Conservation (phyloP, 2,113 vertebrate species). For the Emydocephalus ijimae region DNA sequence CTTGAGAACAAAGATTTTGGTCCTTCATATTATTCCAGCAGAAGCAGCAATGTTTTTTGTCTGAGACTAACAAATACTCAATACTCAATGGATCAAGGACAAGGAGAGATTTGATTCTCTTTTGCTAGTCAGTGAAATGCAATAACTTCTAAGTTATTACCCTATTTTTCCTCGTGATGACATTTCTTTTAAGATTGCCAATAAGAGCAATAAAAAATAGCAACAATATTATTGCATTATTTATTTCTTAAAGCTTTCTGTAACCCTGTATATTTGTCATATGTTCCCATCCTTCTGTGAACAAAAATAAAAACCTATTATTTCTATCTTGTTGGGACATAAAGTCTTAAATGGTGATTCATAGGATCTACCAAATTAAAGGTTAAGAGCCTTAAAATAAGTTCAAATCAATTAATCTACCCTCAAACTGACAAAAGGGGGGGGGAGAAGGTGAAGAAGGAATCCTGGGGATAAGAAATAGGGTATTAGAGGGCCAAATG, state of each 20-base stretch:
- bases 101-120: neutral
- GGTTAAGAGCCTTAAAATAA: neutral
- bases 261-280: neutral
- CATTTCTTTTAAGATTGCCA: neutral
- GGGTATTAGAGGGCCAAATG: neutral
- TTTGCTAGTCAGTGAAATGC: neutral
- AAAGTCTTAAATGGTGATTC: neutral
- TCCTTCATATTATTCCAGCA: neutral
- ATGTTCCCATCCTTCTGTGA: neutral
- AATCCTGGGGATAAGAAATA: neutral
- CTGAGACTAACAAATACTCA: neutral
- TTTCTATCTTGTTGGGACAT: neutral
- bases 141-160: neutral
- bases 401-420: neutral
- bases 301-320: neutral
- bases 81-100: neutral
- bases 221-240: neutral
- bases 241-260: neutral
- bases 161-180: neutral
- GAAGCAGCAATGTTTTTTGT: neutral
- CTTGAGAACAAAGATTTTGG: neutral
- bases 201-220: neutral
- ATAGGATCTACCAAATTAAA: neutral
- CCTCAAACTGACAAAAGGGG: neutral
- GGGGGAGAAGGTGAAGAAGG: neutral